phyloP scores from a whole-genome alignment of 2,113 vertebrate species.

The Callorhinus ursinus region DNA sequence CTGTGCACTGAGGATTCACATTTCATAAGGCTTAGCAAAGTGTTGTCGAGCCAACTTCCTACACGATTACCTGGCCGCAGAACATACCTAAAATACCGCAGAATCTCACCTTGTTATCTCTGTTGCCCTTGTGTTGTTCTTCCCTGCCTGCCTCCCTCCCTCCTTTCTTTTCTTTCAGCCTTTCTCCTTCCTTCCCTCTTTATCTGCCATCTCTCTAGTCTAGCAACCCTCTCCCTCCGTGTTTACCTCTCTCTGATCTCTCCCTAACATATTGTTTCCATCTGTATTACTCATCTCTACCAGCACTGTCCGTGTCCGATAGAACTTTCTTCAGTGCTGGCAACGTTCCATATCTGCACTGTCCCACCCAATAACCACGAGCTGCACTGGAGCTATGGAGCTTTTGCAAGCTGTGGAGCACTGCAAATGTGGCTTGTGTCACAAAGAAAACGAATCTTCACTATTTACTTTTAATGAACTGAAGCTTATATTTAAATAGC shows the following conservation, averaged over 20 bases:
- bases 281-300: neutral
- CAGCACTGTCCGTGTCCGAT: neutral
- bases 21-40: neutral
- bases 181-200: too few relatives aligned
- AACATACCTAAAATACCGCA: neutral
- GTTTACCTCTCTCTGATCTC: neutral
- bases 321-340: neutral
- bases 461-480: slow-evolving; percentile 1
- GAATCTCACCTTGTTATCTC: neutral
- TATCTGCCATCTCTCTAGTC: neutral
- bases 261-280: neutral
- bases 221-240: neutral
- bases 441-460: neutral
- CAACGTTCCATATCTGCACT: neutral
- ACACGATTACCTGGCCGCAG: neutral
- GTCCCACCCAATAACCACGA: too few relatives aligned
- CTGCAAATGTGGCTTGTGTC: neutral
- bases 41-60: neutral
- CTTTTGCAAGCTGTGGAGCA: neutral
- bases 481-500: neutral
- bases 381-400: neutral
- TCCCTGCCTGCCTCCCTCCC: accelerated
- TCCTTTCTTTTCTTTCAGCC: accelerated
- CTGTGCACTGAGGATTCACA: neutral
- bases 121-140: neutral